Percentiles rank a stretch among this genome's conserved stretches.
phyloP scores from a whole-genome alignment of 2,797 vertebrate genomes.

The Adrianichthys oophorus region DNA sequence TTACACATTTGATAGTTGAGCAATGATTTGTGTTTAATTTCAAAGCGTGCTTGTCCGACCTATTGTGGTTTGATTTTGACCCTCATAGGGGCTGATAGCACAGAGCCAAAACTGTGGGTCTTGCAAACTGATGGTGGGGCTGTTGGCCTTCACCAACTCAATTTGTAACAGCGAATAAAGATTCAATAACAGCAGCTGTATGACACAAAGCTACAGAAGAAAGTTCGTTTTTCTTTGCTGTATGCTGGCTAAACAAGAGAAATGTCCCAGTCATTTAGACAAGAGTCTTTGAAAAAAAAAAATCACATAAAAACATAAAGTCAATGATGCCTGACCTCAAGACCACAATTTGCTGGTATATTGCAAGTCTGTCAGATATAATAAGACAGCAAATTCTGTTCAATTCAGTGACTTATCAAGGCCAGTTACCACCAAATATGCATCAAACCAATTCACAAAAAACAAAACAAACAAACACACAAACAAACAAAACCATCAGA shows the following conservation, averaged over 20 bases:
- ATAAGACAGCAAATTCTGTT: slow-evolving; percentile 1
- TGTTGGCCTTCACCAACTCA: slow-evolving; percentile 67
- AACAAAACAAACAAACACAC: no score
- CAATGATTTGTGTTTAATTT: slow-evolving; percentile 36
- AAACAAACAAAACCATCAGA: no score
- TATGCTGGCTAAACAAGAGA: slow-evolving; percentile 73
- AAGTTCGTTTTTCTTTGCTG: slow-evolving; percentile 72
- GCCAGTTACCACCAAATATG: no score
- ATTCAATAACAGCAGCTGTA: slow-evolving; percentile 81
- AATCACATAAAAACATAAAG: slow-evolving; percentile 54
- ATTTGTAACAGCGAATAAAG: slow-evolving; percentile 82
- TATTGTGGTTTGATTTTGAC: slow-evolving; percentile 69
- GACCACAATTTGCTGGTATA: slow-evolving; percentile 48
- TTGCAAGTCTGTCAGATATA: slow-evolving; percentile 17
- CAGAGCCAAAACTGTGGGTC: slow-evolving; percentile 47
- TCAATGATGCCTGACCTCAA: slow-evolving; percentile 61
- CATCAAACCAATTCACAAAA: no score
- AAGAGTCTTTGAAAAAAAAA: slow-evolving; percentile 70
- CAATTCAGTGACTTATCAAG: no score
- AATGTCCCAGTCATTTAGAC: slow-evolving; percentile 80
- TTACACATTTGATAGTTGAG: slow-evolving; percentile 29
- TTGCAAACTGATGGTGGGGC: slow-evolving; percentile 69
- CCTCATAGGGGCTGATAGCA: slow-evolving; percentile 50
- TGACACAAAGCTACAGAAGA: slow-evolving; percentile 87
- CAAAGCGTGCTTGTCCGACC: slow-evolving; percentile 46